Evolutionary conservation across 2,797 vertebrate species (phyloP).

Genomic region (Phaenicophaeus curvirostris): DNA sequence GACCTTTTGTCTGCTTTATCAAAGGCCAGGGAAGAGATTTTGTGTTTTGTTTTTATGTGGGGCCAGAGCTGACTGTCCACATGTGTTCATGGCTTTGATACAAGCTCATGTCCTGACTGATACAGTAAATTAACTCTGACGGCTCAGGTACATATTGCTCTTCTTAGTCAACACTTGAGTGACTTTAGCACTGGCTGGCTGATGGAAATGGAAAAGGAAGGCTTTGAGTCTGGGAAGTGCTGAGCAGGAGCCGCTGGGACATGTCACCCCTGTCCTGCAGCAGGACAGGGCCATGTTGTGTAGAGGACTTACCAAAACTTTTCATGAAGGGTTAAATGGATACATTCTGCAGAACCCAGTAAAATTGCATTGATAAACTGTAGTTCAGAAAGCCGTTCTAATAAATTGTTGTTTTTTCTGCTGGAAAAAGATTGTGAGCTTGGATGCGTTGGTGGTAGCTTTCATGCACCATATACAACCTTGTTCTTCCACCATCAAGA

Average conservation of each 20-base stretch:
- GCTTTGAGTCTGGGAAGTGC: neutral
- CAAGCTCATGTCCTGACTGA: neutral
- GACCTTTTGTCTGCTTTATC: neutral
- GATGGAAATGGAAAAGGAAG: neutral
- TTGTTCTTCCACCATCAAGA: neutral
- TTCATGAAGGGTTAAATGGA: neutral
- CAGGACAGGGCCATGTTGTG: neutral
- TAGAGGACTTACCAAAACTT: neutral
- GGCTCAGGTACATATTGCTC: neutral
- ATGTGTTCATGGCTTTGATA: neutral
- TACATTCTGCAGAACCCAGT: neutral
- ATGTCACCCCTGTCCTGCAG: neutral
- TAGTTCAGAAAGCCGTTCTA: neutral
- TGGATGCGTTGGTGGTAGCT: neutral
- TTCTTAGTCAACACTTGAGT: neutral
- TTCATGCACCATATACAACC: accelerated
- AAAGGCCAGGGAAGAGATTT: neutral
- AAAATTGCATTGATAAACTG: neutral
- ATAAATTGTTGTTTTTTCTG: neutral
- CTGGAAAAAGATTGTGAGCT: neutral
- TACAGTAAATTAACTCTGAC: neutral
- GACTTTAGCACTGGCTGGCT: neutral
- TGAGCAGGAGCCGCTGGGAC: neutral
- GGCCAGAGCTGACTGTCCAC: neutral
- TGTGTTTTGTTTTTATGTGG: neutral